Conservation (phyloP, 2,113 vertebrate species). For the Tyto alba region DNA sequence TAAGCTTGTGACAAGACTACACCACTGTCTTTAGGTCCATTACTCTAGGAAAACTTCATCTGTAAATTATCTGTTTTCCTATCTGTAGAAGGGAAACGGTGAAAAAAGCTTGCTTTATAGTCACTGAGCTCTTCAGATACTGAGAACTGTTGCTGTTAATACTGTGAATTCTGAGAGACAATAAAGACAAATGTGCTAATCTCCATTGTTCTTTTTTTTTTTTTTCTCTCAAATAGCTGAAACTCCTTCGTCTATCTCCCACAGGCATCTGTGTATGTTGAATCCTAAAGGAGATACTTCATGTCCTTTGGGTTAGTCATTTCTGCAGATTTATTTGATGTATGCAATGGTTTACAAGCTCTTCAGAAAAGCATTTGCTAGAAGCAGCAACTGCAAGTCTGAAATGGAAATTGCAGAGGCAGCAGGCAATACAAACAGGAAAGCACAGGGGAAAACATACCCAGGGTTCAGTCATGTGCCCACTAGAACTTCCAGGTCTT, state of each 20-base stretch:
- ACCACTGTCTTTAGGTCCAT: not conserved
- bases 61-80: not conserved
- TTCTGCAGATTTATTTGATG: constrained; percentile 31
- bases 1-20: not conserved
- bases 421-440: not conserved
- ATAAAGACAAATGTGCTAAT: not conserved
- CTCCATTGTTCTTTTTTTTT: not conserved
- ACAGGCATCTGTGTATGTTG: not conserved
- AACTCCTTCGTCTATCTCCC: not conserved
- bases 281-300: not conserved
- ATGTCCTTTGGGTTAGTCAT: not conserved
- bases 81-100: not conserved
- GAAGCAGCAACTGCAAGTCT: not conserved
- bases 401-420: not conserved
- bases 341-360: not conserved
- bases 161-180: not conserved
- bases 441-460: not conserved
- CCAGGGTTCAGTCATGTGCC: not conserved
- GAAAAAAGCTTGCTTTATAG: not conserved
- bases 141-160: not conserved
- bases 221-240: not conserved
- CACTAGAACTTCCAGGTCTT: not conserved
- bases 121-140: not conserved
- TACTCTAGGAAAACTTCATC: not conserved
- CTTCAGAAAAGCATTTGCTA: not conserved